Evolutionary conservation across 2,888 invertebrate species (phyloP), one percentile per base, ranked within the genome.

Genomic region (Cheilosia grossa): DNA sequence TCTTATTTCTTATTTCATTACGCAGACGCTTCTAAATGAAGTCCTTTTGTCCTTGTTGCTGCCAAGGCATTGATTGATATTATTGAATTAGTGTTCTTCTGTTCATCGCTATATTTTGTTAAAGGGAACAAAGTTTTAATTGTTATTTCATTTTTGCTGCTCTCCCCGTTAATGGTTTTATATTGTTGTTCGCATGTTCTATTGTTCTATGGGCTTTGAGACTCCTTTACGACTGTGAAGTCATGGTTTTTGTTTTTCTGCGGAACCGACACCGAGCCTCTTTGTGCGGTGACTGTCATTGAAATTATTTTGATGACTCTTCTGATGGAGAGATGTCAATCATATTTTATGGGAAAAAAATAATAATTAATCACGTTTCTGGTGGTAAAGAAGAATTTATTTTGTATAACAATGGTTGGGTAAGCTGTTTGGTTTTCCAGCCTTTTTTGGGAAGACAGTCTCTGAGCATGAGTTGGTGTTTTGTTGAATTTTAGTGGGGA

Each of bases 101-200:
- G 47, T 54, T 58, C 37, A 4, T 13, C 13, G 51, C 47, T 10
- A 21, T 53, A 27, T 40, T 64, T 30, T 61, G 59, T 17, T 58
- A 33, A 64, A 58, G 40, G 49, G 73, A 67, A 51, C 81, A 75
- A 85, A 85, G 54, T 85, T 85, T 75, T 81, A 85, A 85, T 85
- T 85, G 85, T 85, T 85, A 70, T 77, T 77, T 67, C 81, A 81
- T 77, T 79, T 79, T 75, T 81, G 75, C 70, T 30, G 30, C 30
- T 30, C 30, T 85, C 56, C 67, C 51, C 67, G 77, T 81, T 85
- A 85, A 85, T 85, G 81, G 85, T 85, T 81, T 85, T 81, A 81
- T 81, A 85, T 85, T 85, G 85, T 85, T 85, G 70, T 75, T 79
- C 58, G 61, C 49, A 42, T 74, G 59, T 66, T 70, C 61, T 72